These are phyloP conservation scores for Rhopalosiphum nymphaeae DNA, from an alignment of 2,888 invertebrate species.

Conservation along the genomic window DNA sequence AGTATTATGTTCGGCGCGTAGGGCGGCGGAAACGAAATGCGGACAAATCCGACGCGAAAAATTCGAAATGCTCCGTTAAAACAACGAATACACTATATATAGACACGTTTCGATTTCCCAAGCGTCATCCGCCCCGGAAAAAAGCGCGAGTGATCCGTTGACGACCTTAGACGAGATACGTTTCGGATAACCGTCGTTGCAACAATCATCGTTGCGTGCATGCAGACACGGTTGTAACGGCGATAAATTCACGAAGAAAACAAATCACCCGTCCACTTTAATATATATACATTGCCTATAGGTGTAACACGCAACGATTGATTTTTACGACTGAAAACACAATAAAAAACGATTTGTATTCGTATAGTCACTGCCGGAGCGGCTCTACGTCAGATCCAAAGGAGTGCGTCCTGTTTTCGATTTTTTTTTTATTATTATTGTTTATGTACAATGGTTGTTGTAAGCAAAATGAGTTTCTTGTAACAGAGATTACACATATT, in stretches of 20 bases:
- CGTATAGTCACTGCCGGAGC: background rate
- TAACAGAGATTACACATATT: background rate
- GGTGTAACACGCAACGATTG: background rate
- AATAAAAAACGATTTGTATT: conserved; percentile 13
- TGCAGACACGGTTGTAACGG: background rate
- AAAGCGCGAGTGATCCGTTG: background rate
- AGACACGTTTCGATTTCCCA: background rate
- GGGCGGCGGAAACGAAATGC: background rate
- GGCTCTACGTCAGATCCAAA: background rate
- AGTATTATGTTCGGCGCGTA: too few relatives aligned
- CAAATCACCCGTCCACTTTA: background rate
- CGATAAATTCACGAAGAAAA: background rate
- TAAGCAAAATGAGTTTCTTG: background rate
- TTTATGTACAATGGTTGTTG: background rate
- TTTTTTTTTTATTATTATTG: background rate
- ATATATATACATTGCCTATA: background rate
- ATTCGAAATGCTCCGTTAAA: background rate
- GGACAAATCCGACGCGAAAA: background rate
- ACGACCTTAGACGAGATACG: background rate
- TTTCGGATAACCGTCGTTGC: background rate
- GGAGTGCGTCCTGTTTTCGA: background rate
- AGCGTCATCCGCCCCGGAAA: background rate
- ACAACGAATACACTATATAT: background rate
- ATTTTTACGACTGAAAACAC: background rate
- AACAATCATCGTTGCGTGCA: background rate